A percentile compares a stretch with the other conserved stretches of the same genome.
phyloP scores from a whole-genome alignment of 2,113 vertebrate genomes.

The Egretta garzetta region DNA sequence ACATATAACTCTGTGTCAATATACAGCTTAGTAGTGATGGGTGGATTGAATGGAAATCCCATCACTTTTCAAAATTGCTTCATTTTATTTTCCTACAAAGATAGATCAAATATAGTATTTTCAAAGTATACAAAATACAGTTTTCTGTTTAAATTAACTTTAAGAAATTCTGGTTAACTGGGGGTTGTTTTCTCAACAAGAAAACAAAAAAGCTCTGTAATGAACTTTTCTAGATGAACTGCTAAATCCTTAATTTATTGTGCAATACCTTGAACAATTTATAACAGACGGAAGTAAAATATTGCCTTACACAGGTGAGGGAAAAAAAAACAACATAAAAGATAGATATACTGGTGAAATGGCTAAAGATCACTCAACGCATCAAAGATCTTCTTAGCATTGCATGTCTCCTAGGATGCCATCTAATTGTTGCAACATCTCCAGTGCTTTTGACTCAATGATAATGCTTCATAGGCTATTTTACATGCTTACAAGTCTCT shows the following conservation, averaged over 20 bases:
- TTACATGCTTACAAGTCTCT: conserved; percentile 19
- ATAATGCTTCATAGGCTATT: background rate
- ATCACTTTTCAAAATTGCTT: background rate
- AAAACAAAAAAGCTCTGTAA: background rate
- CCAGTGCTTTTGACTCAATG: background rate
- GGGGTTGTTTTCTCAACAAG: background rate
- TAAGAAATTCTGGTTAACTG: background rate
- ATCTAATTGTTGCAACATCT: conserved; percentile 1
- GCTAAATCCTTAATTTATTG: background rate
- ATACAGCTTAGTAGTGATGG: background rate
- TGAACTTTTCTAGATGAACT: background rate
- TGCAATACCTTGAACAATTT: background rate
- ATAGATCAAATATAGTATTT: background rate
- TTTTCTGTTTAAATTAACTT: background rate
- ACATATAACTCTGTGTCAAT: background rate
- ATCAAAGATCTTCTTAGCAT: background rate
- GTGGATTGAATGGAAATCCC: background rate
- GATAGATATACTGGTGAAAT: background rate
- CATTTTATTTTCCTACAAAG: background rate
- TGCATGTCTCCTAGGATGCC: background rate
- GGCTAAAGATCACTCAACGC: background rate
- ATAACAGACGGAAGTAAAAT: conserved; percentile 12
- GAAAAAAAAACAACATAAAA: background rate
- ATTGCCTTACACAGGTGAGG: background rate
- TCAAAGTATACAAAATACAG: background rate